These are phyloP conservation scores for Chaetogeoica ovagalla DNA, from an alignment of 2,888 invertebrate genomes.

Conservation along the genomic window DNA sequence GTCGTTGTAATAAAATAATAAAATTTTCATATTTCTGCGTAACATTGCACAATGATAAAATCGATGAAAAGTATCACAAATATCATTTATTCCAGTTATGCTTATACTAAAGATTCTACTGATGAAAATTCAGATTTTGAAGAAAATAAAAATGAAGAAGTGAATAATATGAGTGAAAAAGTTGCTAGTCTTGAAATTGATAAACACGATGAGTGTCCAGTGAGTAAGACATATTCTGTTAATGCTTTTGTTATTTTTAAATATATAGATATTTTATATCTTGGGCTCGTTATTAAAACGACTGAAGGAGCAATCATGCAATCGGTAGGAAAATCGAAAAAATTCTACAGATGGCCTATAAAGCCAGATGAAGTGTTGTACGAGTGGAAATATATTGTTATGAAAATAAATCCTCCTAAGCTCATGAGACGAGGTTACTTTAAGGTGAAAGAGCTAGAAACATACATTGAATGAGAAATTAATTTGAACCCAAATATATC, in stretches of 20 bases:
- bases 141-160: neutral
- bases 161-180: neutral
- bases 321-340: constrained; percentile 1
- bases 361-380: constrained; percentile 3
- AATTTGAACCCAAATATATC: neutral
- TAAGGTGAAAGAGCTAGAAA: neutral
- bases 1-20: too few species aligned
- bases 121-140: constrained; percentile 3
- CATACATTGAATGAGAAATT: neutral
- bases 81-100: constrained; percentile 3
- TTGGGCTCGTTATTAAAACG: too few species aligned
- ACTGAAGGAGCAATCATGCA: neutral
- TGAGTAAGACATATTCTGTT: too few species aligned
- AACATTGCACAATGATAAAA: too few species aligned
- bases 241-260: too few species aligned
- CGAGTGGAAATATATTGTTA: neutral
- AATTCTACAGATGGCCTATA: neutral
- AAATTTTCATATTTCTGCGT: too few species aligned
- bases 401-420: neutral
- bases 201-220: too few species aligned
- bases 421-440: constrained; percentile 4
- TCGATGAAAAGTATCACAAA: too few species aligned
- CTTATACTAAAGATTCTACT: neutral
- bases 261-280: too few species aligned
- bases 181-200: neutral